A percentile compares a stretch with the other conserved stretches of the same genome.
Conservation (phyloP, 2,797 vertebrate genomes). For the Luscinia luscinia region DNA sequence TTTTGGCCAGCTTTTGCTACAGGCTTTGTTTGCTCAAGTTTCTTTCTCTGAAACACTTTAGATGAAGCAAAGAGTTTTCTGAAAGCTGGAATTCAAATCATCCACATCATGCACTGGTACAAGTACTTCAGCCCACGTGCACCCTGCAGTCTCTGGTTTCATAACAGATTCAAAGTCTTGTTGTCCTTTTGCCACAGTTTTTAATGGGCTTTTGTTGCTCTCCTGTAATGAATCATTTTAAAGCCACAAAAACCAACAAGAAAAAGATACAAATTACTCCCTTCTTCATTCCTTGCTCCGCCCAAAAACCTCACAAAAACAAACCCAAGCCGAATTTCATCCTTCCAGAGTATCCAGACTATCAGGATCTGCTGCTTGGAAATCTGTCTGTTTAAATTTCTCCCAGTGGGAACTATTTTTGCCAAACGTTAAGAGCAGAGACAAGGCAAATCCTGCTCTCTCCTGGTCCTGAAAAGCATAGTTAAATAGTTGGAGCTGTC, state of each 20-base stretch:
- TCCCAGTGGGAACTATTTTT: neutral
- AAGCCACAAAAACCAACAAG: neutral
- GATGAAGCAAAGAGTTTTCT: neutral
- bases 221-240: neutral
- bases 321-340: neutral
- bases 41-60: neutral
- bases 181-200: neutral
- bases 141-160: neutral
- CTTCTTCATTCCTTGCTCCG: neutral
- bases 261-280: neutral
- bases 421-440: neutral
- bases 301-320: rapidly evolving
- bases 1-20: neutral
- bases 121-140: neutral
- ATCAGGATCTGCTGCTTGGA: neutral
- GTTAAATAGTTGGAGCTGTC: neutral
- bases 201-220: neutral
- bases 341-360: neutral
- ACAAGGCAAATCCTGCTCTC: neutral
- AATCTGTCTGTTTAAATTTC: neutral
- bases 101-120: neutral
- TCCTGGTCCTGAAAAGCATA: neutral
- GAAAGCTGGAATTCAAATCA: neutral
- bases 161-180: neutral
- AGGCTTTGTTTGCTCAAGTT: neutral